Conservation (phyloP, 1,140 invertebrate species). For the Daktulosphaira vitifoliae region DNA sequence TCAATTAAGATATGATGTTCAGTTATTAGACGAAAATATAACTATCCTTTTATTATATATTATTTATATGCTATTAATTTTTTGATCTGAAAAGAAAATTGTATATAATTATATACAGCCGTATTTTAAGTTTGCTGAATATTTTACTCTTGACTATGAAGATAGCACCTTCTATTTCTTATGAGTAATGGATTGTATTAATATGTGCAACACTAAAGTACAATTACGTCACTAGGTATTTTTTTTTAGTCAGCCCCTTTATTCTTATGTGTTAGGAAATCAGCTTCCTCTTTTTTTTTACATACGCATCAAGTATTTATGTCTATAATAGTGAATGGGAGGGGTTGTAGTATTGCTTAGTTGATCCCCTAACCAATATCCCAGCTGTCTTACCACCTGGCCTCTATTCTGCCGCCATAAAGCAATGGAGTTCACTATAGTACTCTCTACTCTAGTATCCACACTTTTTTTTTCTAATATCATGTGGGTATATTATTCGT, state of each 20-base stretch:
- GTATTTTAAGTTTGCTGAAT: too few relatives aligned
- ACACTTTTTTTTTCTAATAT: neutral
- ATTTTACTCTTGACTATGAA: neutral
- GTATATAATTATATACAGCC: too few relatives aligned
- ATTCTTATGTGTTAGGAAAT: slow-evolving; percentile 28
- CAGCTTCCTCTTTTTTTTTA: slow-evolving; percentile 32
- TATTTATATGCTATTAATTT: too few relatives aligned
- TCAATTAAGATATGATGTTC: too few relatives aligned
- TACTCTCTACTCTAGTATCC: too few relatives aligned
- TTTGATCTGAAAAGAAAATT: too few relatives aligned
- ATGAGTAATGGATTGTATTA: too few relatives aligned
- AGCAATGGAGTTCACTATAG: neutral
- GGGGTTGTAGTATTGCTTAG: slow-evolving; percentile 21
- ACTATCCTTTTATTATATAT: too few relatives aligned
- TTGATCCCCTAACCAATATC: slow-evolving; percentile 30
- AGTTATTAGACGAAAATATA: too few relatives aligned
- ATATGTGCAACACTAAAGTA: too few relatives aligned
- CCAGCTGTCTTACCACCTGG: slow-evolving; percentile 34
- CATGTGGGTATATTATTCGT: neutral
- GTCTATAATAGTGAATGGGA: slow-evolving; percentile 6
- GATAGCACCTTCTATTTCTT: slow-evolving; percentile 14
- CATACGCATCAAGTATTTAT: slow-evolving; percentile 20
- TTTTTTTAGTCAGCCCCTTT: slow-evolving; percentile 9
- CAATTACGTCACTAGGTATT: slow-evolving; percentile 23
- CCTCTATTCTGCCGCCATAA: slow-evolving; percentile 27